Evolutionary conservation across 2,888 invertebrate genomes (phyloP).

Genomic region (Callimorpha dominula): DNA sequence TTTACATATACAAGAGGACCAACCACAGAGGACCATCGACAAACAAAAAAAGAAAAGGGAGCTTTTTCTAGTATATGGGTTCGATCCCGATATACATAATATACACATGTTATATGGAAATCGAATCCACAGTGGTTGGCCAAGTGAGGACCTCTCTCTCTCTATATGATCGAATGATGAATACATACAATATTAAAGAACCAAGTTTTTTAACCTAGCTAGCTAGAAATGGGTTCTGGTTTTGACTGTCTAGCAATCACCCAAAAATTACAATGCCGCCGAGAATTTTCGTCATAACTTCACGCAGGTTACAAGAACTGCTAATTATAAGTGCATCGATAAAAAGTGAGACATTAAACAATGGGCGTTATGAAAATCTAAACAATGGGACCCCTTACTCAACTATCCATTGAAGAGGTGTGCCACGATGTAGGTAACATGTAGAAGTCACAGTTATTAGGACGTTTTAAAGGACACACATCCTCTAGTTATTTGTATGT

Average conservation of each 20-base stretch:
- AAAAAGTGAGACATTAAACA: constrained; percentile 50
- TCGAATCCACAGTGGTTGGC: too few species aligned
- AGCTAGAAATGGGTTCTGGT: background rate
- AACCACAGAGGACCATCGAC: too few species aligned
- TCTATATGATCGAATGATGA: too few species aligned
- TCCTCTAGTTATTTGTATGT: too few species aligned
- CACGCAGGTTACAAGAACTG: constrained; percentile 14
- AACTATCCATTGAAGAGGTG: constrained; percentile 36
- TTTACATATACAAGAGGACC: too few species aligned
- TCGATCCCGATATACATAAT: too few species aligned
- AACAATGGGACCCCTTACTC: constrained; percentile 55
- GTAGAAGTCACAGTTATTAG: constrained; percentile 14
- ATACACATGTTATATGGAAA: too few species aligned
- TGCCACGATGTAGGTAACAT: constrained; percentile 12
- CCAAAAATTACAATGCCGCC: background rate
- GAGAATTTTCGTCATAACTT: constrained; percentile 9
- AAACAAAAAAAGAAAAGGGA: too few species aligned
- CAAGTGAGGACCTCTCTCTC: too few species aligned
- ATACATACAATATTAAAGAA: too few species aligned
- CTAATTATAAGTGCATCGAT: constrained; percentile 36
- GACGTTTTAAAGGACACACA: background rate
- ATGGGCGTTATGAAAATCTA: constrained; percentile 56
- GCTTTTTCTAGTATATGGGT: too few species aligned
- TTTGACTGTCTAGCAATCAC: background rate
- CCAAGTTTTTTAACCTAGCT: background rate